These are phyloP conservation scores for Struthio camelus DNA, from an alignment of 2,113 vertebrate genomes.

Conservation along the genomic window DNA sequence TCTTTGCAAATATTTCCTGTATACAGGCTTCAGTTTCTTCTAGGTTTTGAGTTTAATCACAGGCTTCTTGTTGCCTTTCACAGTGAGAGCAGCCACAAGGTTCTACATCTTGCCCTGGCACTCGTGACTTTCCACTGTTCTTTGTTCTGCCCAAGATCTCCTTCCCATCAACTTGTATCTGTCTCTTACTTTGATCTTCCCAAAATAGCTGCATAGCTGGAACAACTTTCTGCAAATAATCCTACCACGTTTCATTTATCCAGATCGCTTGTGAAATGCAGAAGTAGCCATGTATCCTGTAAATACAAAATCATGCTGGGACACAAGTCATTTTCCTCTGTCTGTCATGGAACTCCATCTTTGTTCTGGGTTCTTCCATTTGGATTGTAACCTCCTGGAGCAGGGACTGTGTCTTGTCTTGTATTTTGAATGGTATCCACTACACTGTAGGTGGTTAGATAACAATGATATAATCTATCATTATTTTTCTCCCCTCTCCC, in stretches of 20 bases:
- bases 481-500: background rate
- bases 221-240: background rate
- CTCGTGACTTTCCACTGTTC: background rate
- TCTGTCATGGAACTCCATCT: background rate
- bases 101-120: background rate
- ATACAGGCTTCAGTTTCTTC: background rate
- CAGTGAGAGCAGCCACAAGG: background rate
- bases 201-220: background rate
- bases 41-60: background rate
- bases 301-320: background rate
- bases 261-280: background rate
- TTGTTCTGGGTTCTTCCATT: background rate
- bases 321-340: background rate
- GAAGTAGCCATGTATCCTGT: background rate
- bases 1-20: background rate
- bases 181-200: background rate
- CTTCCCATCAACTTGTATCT: background rate
- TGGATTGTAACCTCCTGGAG: background rate
- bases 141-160: background rate
- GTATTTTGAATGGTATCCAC: background rate
- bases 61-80: background rate
- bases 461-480: background rate
- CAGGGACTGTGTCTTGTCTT: background rate
- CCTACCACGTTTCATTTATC: background rate
- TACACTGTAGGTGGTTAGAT: background rate